A percentile compares a stretch with the other conserved stretches of the same genome.
Conservation (phyloP, 1,140 invertebrate genomes). For the Asobara japonica region DNA sequence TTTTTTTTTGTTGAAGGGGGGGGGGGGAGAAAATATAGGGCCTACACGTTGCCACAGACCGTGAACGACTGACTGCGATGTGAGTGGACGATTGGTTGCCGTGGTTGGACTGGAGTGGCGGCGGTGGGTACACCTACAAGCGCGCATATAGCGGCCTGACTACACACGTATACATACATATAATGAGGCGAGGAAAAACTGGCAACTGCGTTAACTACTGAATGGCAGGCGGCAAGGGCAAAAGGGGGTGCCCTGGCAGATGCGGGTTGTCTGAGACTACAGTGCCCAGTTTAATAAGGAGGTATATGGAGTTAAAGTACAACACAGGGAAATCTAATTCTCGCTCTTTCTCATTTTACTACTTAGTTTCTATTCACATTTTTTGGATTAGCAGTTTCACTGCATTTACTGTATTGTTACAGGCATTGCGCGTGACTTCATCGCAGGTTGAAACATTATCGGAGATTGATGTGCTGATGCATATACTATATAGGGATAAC, state of each 20-base stretch:
- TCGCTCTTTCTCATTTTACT: background rate
- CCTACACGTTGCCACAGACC: background rate
- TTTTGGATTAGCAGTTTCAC: too few relatives aligned
- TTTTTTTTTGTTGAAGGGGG: too few relatives aligned
- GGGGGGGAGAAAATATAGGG: background rate
- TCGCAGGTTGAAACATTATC: too few relatives aligned
- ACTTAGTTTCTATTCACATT: too few relatives aligned
- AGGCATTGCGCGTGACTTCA: too few relatives aligned
- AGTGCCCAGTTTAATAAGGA: background rate
- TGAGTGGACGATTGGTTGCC: too few relatives aligned
- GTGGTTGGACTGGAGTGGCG: background rate
- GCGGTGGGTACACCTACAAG: background rate
- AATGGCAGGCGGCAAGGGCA: background rate
- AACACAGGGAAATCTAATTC: background rate
- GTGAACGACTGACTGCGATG: conserved; percentile 3
- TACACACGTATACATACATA: background rate
- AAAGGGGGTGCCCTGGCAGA: conserved; percentile 2
- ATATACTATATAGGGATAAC: too few relatives aligned
- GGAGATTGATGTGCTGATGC: too few relatives aligned
- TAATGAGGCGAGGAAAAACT: background rate
- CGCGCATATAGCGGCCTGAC: background rate
- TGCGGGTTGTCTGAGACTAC: background rate
- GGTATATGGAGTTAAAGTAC: background rate
- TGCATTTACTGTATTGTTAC: too few relatives aligned
- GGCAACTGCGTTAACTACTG: background rate